A percentile compares a stretch with the other conserved stretches of the same genome.
Evolutionary conservation across 2,888 invertebrate species (phyloP).

Genomic region (Apotomis betuletana): DNA sequence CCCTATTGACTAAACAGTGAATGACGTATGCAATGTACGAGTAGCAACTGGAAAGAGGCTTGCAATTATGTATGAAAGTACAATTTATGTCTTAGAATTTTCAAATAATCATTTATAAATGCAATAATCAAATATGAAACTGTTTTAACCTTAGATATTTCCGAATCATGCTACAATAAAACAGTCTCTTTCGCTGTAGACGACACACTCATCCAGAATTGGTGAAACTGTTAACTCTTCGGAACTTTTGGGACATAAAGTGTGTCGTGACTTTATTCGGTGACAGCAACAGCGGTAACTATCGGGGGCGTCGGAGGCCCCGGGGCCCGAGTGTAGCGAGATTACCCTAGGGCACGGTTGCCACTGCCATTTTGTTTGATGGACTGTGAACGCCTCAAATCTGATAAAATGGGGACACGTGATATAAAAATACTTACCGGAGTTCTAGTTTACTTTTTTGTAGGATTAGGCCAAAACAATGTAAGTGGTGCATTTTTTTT

Average conservation of each 20-base stretch:
- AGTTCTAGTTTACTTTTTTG: conserved; percentile 15
- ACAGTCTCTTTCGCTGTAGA: too few relatives aligned
- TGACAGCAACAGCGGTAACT: conserved; percentile 12
- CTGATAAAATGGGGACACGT: conserved; percentile 44
- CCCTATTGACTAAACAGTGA: too few relatives aligned
- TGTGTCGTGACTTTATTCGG: conserved; percentile 16
- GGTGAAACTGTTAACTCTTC: conserved; percentile 1
- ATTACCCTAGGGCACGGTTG: conserved; percentile 60
- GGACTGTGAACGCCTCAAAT: conserved; percentile 51
- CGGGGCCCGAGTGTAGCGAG: conserved; percentile 48
- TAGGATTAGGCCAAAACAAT: neutral
- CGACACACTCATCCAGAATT: neutral
- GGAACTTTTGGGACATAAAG: conserved; percentile 14
- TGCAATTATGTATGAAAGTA: too few relatives aligned
- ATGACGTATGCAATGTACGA: too few relatives aligned
- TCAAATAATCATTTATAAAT: too few relatives aligned
- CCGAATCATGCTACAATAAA: too few relatives aligned
- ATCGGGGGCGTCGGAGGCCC: conserved; percentile 14
- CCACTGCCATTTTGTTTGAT: conserved; percentile 51
- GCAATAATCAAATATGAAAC: too few relatives aligned
- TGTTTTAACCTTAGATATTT: too few relatives aligned
- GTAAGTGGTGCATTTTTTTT: too few relatives aligned
- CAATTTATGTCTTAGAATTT: too few relatives aligned
- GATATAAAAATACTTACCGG: conserved; percentile 17
- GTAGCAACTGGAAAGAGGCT: too few relatives aligned